Evolutionary conservation across 2,888 invertebrate genomes (phyloP), one percentile per base, ranked within the genome.

Genomic region (Orthonevra nobilis): DNA sequence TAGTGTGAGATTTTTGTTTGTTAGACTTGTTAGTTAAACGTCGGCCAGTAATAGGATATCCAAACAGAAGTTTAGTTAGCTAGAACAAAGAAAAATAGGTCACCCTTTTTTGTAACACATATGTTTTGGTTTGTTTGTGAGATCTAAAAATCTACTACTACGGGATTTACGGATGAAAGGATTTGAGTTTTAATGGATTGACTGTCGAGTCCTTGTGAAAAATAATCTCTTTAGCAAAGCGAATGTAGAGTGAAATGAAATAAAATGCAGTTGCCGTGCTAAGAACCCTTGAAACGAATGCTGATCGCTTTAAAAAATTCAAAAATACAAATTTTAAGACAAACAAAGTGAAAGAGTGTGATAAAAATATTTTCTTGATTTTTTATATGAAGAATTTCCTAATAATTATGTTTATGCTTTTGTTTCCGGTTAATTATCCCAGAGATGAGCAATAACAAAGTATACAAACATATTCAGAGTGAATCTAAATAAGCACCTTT

Each of bases 1-100:
- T 79, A 73, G 44, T 73, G 34, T 48, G 56, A 66, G 48, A 40
- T 26, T 58, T 63, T 30, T 38, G 52, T 70, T 50, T 75, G 50
- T 9, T 70, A 30, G 40, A 20, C 30, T 54, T 73, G n/a, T 60
- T 72, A 66, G 44, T 66, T 61, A 50, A 66, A 73, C 66, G 20
- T 66, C 66, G 79, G 66, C 64, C 72, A 60, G 58, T 44, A 30
- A 60, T 30, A 19, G 46, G 14, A 40, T 34, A 50, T 73, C 79
- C 79, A 66, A 73, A 56, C 3, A 73, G 56, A 48, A 46, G 46
- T 1, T 68, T 79, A 73, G 79, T 48, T 56, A 73, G 79, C 79
- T 79, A 56, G 42, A 73, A 79, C 42, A 73, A 46, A 68, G 56
- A 73, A 61, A 68, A 61, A 54, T 10, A 58, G 20, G 28, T 70